Percentiles rank a stretch among this genome's conserved stretches.
Conservation (phyloP, 2,797 vertebrate genomes). For the Diplodus sargus region DNA sequence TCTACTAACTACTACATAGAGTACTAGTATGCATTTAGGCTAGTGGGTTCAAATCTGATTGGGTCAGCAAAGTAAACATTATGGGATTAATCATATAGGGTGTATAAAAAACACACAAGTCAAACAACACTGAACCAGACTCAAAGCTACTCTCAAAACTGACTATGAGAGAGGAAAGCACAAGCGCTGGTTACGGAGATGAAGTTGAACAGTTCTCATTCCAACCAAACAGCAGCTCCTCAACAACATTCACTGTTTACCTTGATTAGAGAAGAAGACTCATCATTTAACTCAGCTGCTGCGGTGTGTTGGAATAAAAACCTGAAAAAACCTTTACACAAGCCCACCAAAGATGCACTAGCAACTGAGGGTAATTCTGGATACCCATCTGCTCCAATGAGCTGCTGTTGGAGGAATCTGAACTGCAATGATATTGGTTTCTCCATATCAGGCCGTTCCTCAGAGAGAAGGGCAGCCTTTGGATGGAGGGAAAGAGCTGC, state of each 20-base stretch:
- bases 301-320: conserved; percentile 17
- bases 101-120: not conserved
- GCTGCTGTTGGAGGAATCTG: conserved; percentile 53
- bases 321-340: not conserved
- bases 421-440: conserved; percentile 36
- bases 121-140: not conserved
- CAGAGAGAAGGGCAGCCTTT: conserved; percentile 28
- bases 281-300: not conserved
- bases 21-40: no score
- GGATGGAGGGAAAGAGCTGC: conserved; percentile 20
- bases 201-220: conserved; percentile 1
- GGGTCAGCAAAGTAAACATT: not conserved
- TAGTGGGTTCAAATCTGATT: not conserved
- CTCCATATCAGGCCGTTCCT: conserved; percentile 24
- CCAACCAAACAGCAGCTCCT: conserved; percentile 13
- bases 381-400: conserved; percentile 43
- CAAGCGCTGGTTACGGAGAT: not conserved
- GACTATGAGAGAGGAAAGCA: not conserved
- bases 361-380: conserved; percentile 17
- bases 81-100: not conserved
- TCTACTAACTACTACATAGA: not conserved
- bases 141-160: not conserved
- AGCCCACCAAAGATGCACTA: conserved; percentile 17
- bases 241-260: not conserved
- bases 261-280: not conserved